phyloP scores from a whole-genome alignment of 2,888 invertebrate genomes.

The Stratiomys singularior region DNA sequence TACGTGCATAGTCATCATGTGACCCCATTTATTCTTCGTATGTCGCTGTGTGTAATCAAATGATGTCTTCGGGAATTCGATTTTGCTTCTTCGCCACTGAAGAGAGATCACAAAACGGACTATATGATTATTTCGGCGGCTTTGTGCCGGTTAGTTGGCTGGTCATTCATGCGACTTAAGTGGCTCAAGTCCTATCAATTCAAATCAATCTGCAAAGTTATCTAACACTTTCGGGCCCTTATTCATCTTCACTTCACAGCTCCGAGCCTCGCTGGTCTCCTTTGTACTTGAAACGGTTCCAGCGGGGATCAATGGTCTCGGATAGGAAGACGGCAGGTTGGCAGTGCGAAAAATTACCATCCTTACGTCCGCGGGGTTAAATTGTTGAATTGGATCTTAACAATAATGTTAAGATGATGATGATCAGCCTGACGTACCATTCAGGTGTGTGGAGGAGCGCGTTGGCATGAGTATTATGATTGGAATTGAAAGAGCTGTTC shows the following conservation, averaged over 20 bases:
- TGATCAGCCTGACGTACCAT: background rate
- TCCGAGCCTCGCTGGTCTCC: background rate
- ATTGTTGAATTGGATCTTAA: background rate
- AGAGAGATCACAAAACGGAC: background rate
- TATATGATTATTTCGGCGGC: background rate
- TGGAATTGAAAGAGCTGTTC: too few species aligned
- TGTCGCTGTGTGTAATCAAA: background rate
- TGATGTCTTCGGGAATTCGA: background rate
- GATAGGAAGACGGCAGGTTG: background rate
- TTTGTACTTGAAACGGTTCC: constrained; percentile 1
- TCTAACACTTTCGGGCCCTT: constrained; percentile 1
- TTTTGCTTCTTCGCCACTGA: background rate
- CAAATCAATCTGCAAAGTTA: background rate
- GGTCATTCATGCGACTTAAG: too few species aligned
- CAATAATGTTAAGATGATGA: background rate
- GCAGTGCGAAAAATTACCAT: background rate
- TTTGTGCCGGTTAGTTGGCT: background rate
- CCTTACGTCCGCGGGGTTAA: background rate
- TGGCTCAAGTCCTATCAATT: too few species aligned
- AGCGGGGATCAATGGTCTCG: background rate
- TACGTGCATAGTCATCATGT: constrained; percentile 16
- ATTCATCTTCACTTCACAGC: constrained; percentile 9
- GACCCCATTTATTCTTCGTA: constrained; percentile 14
- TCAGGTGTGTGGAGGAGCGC: background rate
- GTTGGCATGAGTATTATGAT: background rate